Conservation (phyloP, 2,113 vertebrate species). For the Nanorana parkeri region DNA sequence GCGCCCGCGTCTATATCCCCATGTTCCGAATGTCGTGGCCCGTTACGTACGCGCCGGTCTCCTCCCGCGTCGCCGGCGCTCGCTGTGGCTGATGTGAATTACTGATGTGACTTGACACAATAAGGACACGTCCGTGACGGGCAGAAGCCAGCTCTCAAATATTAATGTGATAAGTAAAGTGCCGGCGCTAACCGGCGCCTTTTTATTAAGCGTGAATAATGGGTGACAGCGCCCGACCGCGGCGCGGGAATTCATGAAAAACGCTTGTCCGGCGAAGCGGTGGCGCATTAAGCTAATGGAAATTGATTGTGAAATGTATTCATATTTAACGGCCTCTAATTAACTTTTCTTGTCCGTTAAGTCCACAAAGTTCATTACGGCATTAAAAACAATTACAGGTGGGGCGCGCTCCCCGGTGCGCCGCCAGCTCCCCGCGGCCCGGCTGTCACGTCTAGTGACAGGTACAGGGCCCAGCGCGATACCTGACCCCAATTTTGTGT, state of each 20-base stretch:
- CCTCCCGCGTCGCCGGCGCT: conserved; percentile 77
- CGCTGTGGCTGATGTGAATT: conserved; percentile 70
- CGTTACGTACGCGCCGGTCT: conserved; percentile 59
- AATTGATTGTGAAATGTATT: conserved; percentile 76
- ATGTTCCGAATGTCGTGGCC: background rate
- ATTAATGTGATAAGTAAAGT: conserved; percentile 65
- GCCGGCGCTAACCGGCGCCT: conserved; percentile 55
- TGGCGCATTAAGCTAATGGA: conserved; percentile 67
- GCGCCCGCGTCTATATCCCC: too few species aligned
- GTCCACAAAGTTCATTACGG: conserved; percentile 69
- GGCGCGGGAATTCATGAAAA: conserved; percentile 70
- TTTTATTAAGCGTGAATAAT: conserved; percentile 66
- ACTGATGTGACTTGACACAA: conserved; percentile 79
- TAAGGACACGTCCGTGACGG: conserved; percentile 73
- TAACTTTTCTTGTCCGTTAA: conserved; percentile 72
- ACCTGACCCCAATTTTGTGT: background rate
- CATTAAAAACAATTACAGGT: conserved; percentile 68
- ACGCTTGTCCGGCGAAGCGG: conserved; percentile 62
- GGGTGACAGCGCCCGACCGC: conserved; percentile 59
- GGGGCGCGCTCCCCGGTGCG: conserved; percentile 59
- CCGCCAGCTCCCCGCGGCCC: background rate
- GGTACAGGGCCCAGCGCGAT: background rate
- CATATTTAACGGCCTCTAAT: conserved; percentile 79
- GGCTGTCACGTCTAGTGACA: conserved; percentile 11
- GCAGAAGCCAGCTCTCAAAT: conserved; percentile 73